A percentile compares a stretch with the other conserved stretches of the same genome.
phyloP scores from a whole-genome alignment of 1,140 invertebrate genomes.

The Drosophila pallidifrons region DNA sequence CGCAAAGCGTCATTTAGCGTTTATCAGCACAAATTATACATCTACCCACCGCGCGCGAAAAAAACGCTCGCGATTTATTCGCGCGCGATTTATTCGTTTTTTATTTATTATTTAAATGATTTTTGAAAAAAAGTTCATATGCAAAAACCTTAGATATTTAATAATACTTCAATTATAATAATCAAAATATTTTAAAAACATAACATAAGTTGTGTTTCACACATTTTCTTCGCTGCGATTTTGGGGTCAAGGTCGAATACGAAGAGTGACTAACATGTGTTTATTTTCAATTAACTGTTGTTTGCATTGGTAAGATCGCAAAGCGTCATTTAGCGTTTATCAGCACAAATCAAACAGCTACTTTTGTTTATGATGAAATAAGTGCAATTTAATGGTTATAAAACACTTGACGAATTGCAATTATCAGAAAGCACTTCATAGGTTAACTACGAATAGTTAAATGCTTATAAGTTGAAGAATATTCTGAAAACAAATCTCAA shows the following conservation, averaged over 20 bases:
- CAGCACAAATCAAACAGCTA: constrained; percentile 19
- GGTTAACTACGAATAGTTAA: background rate
- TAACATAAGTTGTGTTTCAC: too few relatives aligned
- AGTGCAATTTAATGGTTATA: constrained; percentile 16
- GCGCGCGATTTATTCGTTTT: too few relatives aligned
- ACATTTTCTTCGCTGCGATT: background rate
- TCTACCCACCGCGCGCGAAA: too few relatives aligned
- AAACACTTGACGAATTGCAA: constrained; percentile 5
- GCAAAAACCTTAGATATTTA: too few relatives aligned
- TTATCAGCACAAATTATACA: constrained; percentile 10
- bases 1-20: constrained; percentile 2
- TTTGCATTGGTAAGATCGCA: constrained; percentile 8
- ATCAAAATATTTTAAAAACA: too few relatives aligned
- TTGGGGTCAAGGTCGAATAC: background rate
- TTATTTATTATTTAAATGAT: too few relatives aligned
- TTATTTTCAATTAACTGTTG: constrained; percentile 2
- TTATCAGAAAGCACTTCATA: constrained; percentile 14
- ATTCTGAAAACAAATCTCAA: background rate
- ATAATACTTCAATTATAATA: too few relatives aligned
- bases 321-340: constrained; percentile 21
- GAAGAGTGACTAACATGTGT: constrained; percentile 23
- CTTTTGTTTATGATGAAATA: constrained; percentile 23
- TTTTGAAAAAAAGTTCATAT: too few relatives aligned
- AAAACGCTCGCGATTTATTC: too few relatives aligned
- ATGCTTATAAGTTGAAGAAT: background rate